A percentile compares a stretch with the other conserved stretches of the same genome.
Conservation (phyloP, 2,888 invertebrate genomes). For the Chymomyza fuscimana region DNA sequence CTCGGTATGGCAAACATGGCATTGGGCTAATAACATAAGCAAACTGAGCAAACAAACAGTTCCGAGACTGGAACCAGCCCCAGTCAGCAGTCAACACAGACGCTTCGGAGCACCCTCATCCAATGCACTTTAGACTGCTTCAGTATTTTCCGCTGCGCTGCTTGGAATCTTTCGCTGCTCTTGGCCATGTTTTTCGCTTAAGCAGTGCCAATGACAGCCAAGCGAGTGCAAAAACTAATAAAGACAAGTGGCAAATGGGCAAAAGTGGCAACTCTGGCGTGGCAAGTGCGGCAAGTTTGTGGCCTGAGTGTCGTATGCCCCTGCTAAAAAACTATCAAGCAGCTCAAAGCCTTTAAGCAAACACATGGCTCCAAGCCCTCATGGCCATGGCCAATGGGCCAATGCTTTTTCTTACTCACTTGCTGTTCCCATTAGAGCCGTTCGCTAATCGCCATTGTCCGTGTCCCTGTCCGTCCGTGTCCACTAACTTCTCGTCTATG, state of each 20-base stretch:
- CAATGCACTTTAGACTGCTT: slow-evolving; percentile 39
- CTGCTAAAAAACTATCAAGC: slow-evolving; percentile 22
- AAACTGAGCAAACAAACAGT: slow-evolving; percentile 57
- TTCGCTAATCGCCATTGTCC: slow-evolving; percentile 73
- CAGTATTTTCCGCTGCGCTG: background rate
- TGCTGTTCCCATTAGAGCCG: slow-evolving; percentile 60
- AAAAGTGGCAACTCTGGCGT: background rate
- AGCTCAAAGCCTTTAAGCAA: slow-evolving; percentile 63
- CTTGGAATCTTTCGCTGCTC: background rate
- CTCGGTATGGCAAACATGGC: slow-evolving; percentile 60
- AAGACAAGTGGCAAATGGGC: slow-evolving; percentile 72
- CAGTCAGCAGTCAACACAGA: background rate
- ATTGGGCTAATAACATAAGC: slow-evolving; percentile 70
- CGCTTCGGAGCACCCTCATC: slow-evolving; percentile 18
- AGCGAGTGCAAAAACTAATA: slow-evolving; percentile 66
- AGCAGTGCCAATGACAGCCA: slow-evolving; percentile 38
- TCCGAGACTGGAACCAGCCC: background rate
- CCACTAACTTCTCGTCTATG: background rate
- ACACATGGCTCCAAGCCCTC: slow-evolving; percentile 53
- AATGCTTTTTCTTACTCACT: background rate
- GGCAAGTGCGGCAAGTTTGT: background rate
- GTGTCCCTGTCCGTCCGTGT: slow-evolving; percentile 3
- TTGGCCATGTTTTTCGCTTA: slow-evolving; percentile 6
- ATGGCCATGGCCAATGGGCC: background rate
- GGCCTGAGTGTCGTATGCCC: background rate